phyloP scores from a whole-genome alignment of 1,140 invertebrate genomes.

The Heliothis subflexa region DNA sequence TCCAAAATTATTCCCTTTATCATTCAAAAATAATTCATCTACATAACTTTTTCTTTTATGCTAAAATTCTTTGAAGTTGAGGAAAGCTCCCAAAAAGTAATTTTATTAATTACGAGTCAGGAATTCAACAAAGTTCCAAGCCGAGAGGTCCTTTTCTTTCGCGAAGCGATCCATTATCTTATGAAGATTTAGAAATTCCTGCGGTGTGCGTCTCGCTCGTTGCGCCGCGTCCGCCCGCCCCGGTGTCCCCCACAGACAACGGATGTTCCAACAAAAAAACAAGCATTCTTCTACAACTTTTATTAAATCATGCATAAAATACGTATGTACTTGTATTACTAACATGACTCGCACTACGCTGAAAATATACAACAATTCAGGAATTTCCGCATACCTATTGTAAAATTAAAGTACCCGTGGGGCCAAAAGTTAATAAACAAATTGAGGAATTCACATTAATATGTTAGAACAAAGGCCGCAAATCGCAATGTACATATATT shows the following conservation, averaged over 20 bases:
- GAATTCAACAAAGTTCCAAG: slow-evolving; percentile 85
- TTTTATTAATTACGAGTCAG: slow-evolving; percentile 87
- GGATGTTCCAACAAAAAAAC: slow-evolving; percentile 32
- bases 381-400: slow-evolving; percentile 6
- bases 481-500: slow-evolving; percentile 53
- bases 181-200: slow-evolving; percentile 86
- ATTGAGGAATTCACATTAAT: slow-evolving; percentile 57
- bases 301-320: slow-evolving; percentile 44
- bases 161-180: slow-evolving; percentile 84
- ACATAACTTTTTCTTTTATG: slow-evolving; percentile 86
- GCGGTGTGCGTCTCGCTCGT: slow-evolving; percentile 65
- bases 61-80: slow-evolving; percentile 85
- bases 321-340: not conserved
- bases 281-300: slow-evolving; percentile 44
- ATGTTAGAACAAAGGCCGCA: slow-evolving; percentile 51
- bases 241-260: slow-evolving; percentile 3
- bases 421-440: slow-evolving; percentile 53
- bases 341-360: not conserved
- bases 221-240: not conserved
- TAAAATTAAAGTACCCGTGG: slow-evolving; percentile 19
- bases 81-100: slow-evolving; percentile 86
- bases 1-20: slow-evolving; percentile 84
- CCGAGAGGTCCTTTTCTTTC: slow-evolving; percentile 83
- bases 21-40: slow-evolving; percentile 85
- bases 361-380: slow-evolving; percentile 35